phyloP scores from a whole-genome alignment of 1,140 invertebrate species.

The Panagrolaimus sp. region DNA sequence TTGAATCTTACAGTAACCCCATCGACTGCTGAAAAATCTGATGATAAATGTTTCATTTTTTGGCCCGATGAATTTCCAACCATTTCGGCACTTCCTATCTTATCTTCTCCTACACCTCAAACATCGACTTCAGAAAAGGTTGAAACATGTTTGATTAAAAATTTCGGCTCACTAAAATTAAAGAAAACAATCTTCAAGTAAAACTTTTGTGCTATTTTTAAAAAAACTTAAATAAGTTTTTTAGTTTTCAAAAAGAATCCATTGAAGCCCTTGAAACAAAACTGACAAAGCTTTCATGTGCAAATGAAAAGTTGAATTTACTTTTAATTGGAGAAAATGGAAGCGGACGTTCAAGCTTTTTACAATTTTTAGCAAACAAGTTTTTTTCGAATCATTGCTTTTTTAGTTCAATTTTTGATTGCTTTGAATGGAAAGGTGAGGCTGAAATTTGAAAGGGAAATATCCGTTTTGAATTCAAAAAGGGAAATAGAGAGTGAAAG shows the following conservation, averaged over 20 bases:
- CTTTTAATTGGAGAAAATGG: background rate
- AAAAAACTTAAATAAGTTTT: background rate
- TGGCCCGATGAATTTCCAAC: background rate
- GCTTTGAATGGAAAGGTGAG: conserved; percentile 12
- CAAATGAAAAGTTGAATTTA: background rate
- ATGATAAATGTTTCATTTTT: background rate
- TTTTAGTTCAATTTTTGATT: background rate
- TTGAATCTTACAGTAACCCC: no score
- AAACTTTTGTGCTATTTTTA: background rate
- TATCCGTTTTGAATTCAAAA: no score
- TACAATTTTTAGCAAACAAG: background rate
- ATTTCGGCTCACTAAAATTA: background rate
- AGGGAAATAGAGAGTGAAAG: no score
- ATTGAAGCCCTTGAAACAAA: background rate
- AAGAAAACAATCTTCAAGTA: background rate
- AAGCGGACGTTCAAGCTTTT: background rate
- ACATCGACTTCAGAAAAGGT: background rate
- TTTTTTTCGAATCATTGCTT: background rate
- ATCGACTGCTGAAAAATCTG: background rate
- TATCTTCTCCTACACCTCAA: background rate
- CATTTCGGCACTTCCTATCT: background rate
- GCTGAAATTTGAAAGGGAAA: conserved; percentile 19
- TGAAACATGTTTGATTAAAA: background rate
- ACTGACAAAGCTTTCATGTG: background rate
- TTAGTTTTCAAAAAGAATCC: background rate